These are phyloP conservation scores for Drosophila buzzatii DNA, from an alignment of 2,888 invertebrate genomes.

Conservation along the genomic window DNA sequence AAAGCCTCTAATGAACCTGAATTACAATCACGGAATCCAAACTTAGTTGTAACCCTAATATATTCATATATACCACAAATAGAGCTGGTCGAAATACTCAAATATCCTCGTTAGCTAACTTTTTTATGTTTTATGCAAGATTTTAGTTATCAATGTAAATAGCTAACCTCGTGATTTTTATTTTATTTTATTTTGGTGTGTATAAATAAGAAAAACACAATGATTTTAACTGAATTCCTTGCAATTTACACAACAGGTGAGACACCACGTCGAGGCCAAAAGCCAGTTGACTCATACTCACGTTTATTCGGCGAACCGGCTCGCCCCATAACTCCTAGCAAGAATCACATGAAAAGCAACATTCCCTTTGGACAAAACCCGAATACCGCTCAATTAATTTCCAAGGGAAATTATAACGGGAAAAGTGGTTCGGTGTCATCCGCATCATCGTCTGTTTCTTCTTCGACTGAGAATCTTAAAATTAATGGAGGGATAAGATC, in stretches of 20 bases:
- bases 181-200: background rate
- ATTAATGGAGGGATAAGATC: slow-evolving; percentile 83
- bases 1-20: background rate
- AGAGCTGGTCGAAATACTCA: background rate
- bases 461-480: slow-evolving; percentile 84
- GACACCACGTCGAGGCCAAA: slow-evolving; percentile 83
- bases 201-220: background rate
- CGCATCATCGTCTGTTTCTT: slow-evolving; percentile 83
- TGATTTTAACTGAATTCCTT: slow-evolving; percentile 13
- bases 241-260: slow-evolving; percentile 72
- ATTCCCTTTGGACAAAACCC: slow-evolving; percentile 86
- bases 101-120: background rate
- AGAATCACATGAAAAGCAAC: slow-evolving; percentile 87
- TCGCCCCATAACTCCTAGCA: slow-evolving; percentile 86
- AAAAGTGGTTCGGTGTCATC: slow-evolving; percentile 84
- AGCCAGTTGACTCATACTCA: slow-evolving; percentile 86
- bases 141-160: slow-evolving; percentile 8
- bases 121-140: slow-evolving; percentile 13
- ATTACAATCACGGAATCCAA: background rate
- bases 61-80: background rate
- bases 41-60: background rate
- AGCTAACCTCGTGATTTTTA: slow-evolving; percentile 21
- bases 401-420: slow-evolving; percentile 82
- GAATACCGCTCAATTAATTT: slow-evolving; percentile 77
- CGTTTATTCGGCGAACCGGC: slow-evolving; percentile 87